Evolutionary conservation across 2,113 vertebrate genomes (phyloP).

Genomic region (Chunga burmeisteri): DNA sequence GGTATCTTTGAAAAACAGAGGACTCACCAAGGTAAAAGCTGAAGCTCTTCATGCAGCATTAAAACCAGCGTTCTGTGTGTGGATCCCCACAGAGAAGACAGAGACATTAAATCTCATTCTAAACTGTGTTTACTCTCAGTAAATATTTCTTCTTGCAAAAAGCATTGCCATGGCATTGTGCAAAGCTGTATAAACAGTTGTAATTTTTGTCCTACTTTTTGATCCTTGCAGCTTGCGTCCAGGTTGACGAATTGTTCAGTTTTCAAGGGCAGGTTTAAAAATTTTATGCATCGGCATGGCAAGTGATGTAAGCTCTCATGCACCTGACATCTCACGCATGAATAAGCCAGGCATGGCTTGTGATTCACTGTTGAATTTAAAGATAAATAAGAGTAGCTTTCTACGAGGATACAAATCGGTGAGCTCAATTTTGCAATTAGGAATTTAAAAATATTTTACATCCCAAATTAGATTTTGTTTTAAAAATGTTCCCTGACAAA

Average conservation of each 20-base stretch:
- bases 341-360: constrained; percentile 13
- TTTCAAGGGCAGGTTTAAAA: constrained; percentile 68
- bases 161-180: neutral
- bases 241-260: constrained; percentile 47
- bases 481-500: neutral
- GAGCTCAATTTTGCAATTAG: neutral
- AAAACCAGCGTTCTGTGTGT: neutral
- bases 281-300: constrained; percentile 53
- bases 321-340: constrained; percentile 57
- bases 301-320: constrained; percentile 52
- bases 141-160: constrained; percentile 42
- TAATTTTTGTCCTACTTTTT: constrained; percentile 60
- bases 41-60: neutral
- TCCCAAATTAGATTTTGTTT: neutral
- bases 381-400: constrained; percentile 24
- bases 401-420: neutral
- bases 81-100: constrained; percentile 12
- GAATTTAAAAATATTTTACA: neutral
- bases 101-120: constrained; percentile 22
- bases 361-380: constrained; percentile 29
- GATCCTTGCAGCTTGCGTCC: constrained; percentile 43
- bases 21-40: neutral
- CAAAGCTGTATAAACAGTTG: constrained; percentile 46
- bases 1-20: neutral
- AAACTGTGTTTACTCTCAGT: constrained; percentile 49